Base-by-base conservation (phyloP, 2,797 vertebrate genomes). In the Basileuterus tristriatus region DNA sequence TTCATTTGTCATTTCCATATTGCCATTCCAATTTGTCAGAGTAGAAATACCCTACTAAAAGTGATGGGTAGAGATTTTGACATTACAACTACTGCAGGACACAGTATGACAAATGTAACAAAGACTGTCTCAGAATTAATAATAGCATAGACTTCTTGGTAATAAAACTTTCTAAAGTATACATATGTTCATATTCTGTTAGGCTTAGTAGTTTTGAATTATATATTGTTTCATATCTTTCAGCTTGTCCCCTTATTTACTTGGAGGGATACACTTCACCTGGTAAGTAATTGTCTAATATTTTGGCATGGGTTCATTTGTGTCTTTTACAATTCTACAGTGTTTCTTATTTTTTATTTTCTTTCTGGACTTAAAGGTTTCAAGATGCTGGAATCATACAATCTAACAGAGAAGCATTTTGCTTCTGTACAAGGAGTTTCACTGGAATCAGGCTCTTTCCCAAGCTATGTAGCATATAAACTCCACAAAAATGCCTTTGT, bases 381-480 rank as follows among this genome's bases (percentile, higher is more conserved):
- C 98, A 98, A 99, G 97, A 99, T 99, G 99, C 97, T 99, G 15
- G 99, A 99, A 97, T 98, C 98, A 1, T 99, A 99, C 93, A 99
- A 99, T 96, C 97, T 99, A 92, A 99, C 99, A 5, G 99, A 99
- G 96, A 99, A 98, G 97, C 98, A 98, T 77, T 99, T 99, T 97
- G 97, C 98, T 32, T 98, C 97, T 43, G 96, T 98, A 17, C 98
- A 98, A 89, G 99, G 99, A 0, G 98, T 99, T 15, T 99, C 99
- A 32, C 97, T 99, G 98, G 99, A 99, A 96, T 97, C 99, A 0
- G 99, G 99, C 44, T 99, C 99, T 83, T 99, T 99, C 96, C 99
- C 99, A 96, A 99, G 99, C 97, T 98, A 98, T 94, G 98, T 98
- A 4, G 97, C 99, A 0, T 99, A 99, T 90, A 98, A 98, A 34